A percentile compares a stretch with the other conserved stretches of the same genome.
Conservation (phyloP, 35 echinoderm and acorn worm species). For the Lytechinus variegatus region DNA sequence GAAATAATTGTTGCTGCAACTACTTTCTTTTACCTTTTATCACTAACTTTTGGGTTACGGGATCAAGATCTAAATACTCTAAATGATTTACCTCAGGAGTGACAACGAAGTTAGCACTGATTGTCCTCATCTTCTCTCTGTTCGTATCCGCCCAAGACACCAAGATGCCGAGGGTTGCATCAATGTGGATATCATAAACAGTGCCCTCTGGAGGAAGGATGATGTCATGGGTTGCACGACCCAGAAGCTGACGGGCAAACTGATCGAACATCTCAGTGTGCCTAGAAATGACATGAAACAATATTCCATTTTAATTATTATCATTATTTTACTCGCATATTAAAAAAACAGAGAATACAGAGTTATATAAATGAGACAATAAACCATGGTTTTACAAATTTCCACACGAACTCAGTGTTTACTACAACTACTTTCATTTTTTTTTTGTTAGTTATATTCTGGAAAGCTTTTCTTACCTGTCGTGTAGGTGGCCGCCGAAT, state of each 20-base stretch:
- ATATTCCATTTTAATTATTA: too few species aligned
- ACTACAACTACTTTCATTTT: too few species aligned
- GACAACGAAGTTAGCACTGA: slow-evolving; percentile 76
- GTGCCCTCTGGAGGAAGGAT: slow-evolving; percentile 65
- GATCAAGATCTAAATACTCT: too few species aligned
- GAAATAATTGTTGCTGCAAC: too few species aligned
- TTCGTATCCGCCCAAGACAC: slow-evolving; percentile 61
- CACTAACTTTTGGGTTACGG: too few species aligned
- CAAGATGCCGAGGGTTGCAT: slow-evolving; percentile 69
- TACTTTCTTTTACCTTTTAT: too few species aligned
- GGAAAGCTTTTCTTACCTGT: slow-evolving; percentile 65
- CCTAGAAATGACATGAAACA: slow-evolving; percentile 41
- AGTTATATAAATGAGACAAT: too few species aligned
- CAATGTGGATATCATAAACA: slow-evolving; percentile 83
- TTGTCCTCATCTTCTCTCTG: slow-evolving; percentile 76
- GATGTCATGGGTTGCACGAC: slow-evolving; percentile 68
- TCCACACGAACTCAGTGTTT: too few species aligned
- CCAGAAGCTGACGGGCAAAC: slow-evolving; percentile 73
- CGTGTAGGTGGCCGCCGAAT: slow-evolving; percentile 92
- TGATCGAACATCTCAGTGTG: slow-evolving; percentile 70
- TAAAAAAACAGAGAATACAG: too few species aligned
- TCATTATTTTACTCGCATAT: too few species aligned
- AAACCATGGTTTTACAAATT: too few species aligned
- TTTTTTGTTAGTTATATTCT: too few species aligned
- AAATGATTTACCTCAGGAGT: slow-evolving; percentile 76